These are phyloP conservation scores for Esperia sulphurella DNA, from an alignment of 2,888 invertebrate genomes.

Conservation along the genomic window DNA sequence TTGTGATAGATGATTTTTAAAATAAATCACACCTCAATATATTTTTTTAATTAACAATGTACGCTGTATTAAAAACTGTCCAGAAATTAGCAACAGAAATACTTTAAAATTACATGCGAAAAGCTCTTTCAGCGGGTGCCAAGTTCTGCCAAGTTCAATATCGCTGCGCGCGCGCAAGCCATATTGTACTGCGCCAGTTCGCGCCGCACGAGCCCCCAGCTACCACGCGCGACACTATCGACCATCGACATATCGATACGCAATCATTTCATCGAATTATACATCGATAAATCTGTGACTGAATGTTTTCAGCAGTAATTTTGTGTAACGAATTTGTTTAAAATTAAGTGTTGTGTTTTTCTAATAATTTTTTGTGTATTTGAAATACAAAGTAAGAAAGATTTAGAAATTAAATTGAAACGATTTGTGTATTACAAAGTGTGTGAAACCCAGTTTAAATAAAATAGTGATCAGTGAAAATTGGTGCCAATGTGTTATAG, in stretches of 20 bases:
- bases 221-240: constrained; percentile 49
- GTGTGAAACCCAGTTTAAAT: constrained; percentile 22
- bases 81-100: background rate
- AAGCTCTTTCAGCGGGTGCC: constrained; percentile 53
- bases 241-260: constrained; percentile 33
- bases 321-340: background rate
- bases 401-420: too few relatives aligned
- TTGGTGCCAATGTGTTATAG: constrained; percentile 16
- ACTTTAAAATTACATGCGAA: constrained; percentile 32
- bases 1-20: too few relatives aligned
- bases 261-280: constrained; percentile 16
- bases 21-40: too few relatives aligned
- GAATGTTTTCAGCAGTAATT: background rate
- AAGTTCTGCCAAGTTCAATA: constrained; percentile 67
- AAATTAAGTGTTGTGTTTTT: background rate
- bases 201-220: constrained; percentile 58
- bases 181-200: constrained; percentile 46
- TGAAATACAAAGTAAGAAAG: too few relatives aligned
- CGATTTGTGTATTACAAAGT: constrained; percentile 9
- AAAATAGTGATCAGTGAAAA: constrained; percentile 4
- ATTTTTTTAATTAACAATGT: too few relatives aligned
- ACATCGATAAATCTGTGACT: constrained; percentile 18
- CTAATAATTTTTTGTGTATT: too few relatives aligned
- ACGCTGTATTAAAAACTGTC: too few relatives aligned
- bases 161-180: constrained; percentile 34